These are phyloP conservation scores for Machimus atricapillus DNA, from an alignment of 2,888 invertebrate species.

Conservation along the genomic window DNA sequence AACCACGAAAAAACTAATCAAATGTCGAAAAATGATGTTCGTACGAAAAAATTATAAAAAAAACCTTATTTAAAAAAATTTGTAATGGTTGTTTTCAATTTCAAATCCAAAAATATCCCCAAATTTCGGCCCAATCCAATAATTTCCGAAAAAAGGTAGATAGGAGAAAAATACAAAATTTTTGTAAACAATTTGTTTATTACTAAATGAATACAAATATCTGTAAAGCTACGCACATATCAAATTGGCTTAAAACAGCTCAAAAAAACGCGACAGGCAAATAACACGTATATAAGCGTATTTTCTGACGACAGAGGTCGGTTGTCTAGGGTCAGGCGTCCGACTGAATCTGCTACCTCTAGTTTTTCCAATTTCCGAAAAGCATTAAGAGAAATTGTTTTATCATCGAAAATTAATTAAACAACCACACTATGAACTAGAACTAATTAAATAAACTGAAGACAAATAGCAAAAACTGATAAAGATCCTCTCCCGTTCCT, in stretches of 20 bases:
- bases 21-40: slow-evolving; percentile 38
- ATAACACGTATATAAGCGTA: neutral
- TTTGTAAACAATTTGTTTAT: slow-evolving; percentile 1
- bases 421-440: neutral
- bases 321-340: neutral
- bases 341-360: neutral
- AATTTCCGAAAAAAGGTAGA: neutral
- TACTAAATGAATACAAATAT: neutral
- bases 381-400: neutral
- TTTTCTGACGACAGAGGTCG: neutral
- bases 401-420: slow-evolving; percentile 1
- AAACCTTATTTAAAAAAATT: neutral
- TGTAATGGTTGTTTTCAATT: neutral
- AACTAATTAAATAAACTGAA: slow-evolving; percentile 8
- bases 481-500: neutral
- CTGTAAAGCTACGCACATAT: neutral
- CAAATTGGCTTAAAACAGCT: slow-evolving; percentile 33
- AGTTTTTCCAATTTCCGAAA: neutral
- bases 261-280: neutral
- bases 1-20: slow-evolving; percentile 27
- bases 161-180: neutral
- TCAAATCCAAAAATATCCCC: neutral
- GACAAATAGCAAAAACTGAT: neutral
- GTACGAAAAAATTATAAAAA: slow-evolving; percentile 25
- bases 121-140: neutral